Evolutionary conservation across 2,797 vertebrate species (phyloP), one percentile per base, ranked within the genome.

Genomic region (Tinamus major): DNA sequence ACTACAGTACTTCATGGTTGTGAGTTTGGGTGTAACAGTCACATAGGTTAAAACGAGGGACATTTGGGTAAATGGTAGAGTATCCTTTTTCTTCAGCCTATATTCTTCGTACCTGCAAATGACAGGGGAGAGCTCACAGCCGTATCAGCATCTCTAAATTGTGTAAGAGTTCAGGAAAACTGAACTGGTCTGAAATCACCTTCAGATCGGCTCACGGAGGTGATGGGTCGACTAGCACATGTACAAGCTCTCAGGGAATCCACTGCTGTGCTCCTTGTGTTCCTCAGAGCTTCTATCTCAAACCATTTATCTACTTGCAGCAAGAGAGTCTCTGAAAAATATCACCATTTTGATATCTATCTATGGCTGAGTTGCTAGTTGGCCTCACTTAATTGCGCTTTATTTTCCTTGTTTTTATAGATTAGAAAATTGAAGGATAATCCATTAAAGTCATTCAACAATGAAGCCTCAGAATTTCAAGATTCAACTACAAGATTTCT

Each of bases 231-330:
- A 2, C 12, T 55, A 39, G 59, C 6, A 41, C 26, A 49, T 20
- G 70, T 17, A 21, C 6, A 41, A 20, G 7, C 19, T 71, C 35
- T 14, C 35, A 16, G 6, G 62, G 2, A 72, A 56, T 44, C n/a
- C 37, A 49, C 13, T 33, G 9, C 1, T 26, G 13, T 0, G 1
- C 3, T 89, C 10, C 1, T 65, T 26, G 27, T 46, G 15, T 24
- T 87, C 23, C 8, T 65, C 13, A 46, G 6, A 79, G 5, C 6
- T 75, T 83, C 72, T 56, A 8, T 48, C 7, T 83, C 18, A 51
- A 51, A 51, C 16, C 74, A 37, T 55, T 61, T 14, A 5, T 56
- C 29, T 79, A 49, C 14, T 78, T 51, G 5, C 21, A 46, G 37
- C 5, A 49, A 39, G 26, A 85, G 81, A 70, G n/a, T 20, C 17